Evolutionary conservation across 2,113 vertebrate species (phyloP).

Genomic region (Globicephala melas): DNA sequence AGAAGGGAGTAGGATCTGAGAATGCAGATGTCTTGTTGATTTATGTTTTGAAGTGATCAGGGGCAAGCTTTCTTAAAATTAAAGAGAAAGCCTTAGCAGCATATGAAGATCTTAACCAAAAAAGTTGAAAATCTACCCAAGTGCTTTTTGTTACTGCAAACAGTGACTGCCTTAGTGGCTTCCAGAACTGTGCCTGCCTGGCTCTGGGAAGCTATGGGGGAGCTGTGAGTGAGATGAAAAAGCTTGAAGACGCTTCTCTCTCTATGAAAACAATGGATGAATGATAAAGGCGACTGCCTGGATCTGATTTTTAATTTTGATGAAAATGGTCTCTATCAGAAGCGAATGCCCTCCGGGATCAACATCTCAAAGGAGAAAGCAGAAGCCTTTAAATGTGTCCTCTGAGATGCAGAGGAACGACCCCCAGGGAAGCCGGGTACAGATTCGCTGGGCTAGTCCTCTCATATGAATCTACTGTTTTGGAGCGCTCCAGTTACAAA

Average conservation of each 20-base stretch:
- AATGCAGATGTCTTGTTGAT: too few relatives aligned
- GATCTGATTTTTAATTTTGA: not conserved
- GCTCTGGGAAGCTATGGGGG: too few relatives aligned
- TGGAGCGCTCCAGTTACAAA: not conserved
- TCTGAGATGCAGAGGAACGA: not conserved
- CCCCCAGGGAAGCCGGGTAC: not conserved
- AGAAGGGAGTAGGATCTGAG: not conserved
- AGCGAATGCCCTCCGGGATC: not conserved
- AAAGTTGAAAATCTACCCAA: not conserved
- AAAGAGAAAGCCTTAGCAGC: not conserved
- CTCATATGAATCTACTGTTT: rapidly evolving
- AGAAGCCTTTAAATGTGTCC: rapidly evolving
- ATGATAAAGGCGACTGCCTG: not conserved
- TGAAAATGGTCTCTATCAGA: not conserved
- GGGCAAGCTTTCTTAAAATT: not conserved
- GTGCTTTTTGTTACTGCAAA: not conserved
- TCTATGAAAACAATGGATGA: rapidly evolving
- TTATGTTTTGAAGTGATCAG: not conserved
- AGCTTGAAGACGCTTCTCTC: rapidly evolving
- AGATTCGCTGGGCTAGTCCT: rapidly evolving
- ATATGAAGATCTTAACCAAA: not conserved
- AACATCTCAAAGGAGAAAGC: not conserved
- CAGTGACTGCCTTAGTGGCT: not conserved
- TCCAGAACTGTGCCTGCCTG: rapidly evolving
- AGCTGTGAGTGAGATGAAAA: rapidly evolving